Conservation (phyloP, 2,113 vertebrate genomes). For the Sterna hirundo region DNA sequence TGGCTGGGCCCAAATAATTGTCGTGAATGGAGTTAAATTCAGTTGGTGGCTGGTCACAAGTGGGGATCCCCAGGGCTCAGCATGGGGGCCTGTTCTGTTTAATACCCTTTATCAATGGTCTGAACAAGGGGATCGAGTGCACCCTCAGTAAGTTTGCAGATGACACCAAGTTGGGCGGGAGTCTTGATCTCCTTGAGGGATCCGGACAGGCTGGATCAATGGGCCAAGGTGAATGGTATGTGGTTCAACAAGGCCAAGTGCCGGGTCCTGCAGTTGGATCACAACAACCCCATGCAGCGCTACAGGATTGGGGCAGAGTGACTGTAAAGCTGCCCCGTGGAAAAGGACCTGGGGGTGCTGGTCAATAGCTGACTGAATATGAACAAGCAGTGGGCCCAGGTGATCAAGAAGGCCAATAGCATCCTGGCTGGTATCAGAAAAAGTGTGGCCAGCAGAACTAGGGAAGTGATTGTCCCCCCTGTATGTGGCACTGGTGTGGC, state of each 20-base stretch:
- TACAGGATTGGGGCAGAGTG: background rate
- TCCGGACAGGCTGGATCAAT: background rate
- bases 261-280: background rate
- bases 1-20: background rate
- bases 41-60: background rate
- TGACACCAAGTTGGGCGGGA: background rate
- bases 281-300: background rate
- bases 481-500: background rate
- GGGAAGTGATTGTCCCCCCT: background rate
- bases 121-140: background rate
- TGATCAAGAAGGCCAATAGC: background rate
- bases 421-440: background rate
- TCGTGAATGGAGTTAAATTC: background rate
- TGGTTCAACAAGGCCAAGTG: background rate
- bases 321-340: background rate
- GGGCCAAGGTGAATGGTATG: background rate
- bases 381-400: background rate
- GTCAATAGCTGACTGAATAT: background rate
- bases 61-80: background rate
- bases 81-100: background rate
- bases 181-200: background rate
- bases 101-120: background rate
- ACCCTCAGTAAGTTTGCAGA: background rate
- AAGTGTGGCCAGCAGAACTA: background rate
- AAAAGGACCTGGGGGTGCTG: background rate